phyloP scores from a whole-genome alignment of 30 jellyfish, hydroid and myxozoan genomes.

The Aurelia sp. region DNA sequence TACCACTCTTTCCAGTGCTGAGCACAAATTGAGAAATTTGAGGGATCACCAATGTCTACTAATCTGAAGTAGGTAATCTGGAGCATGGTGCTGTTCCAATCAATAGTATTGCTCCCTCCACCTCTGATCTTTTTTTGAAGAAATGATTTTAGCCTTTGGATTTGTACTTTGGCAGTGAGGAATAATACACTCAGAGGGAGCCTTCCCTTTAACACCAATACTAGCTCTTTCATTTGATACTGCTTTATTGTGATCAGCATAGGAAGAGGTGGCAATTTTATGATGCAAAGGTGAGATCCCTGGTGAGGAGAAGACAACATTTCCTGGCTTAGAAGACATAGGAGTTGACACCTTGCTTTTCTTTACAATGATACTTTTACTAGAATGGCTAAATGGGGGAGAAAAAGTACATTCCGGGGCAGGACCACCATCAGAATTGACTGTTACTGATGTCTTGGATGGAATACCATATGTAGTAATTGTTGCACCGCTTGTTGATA shows the following conservation, averaged over 20 bases:
- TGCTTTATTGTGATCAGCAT: background rate
- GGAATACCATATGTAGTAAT: too few species aligned
- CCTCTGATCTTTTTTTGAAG: too few species aligned
- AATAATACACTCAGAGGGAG: too few species aligned
- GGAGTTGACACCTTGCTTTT: slow-evolving; percentile 38
- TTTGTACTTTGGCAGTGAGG: too few species aligned
- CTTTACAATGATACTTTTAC: background rate
- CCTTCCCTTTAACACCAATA: too few species aligned
- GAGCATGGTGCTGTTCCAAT: background rate
- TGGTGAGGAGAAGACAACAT: slow-evolving; percentile 12
- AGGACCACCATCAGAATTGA: slow-evolving; percentile 12
- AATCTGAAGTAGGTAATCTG: slow-evolving; percentile 12
- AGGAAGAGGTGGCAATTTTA: background rate
- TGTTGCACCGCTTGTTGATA: too few species aligned
- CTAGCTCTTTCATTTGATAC: background rate
- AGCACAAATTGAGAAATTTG: slow-evolving; percentile 2
- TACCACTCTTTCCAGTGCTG: slow-evolving; percentile 27
- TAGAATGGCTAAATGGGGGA: slow-evolving; percentile 4
- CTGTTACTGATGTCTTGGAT: slow-evolving; percentile 19
- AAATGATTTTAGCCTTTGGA: too few species aligned
- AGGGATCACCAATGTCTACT: slow-evolving; percentile 3
- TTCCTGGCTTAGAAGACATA: background rate
- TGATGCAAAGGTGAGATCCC: slow-evolving; percentile 7
- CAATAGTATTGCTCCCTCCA: too few species aligned
- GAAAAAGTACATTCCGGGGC: background rate